A percentile compares a stretch with the other conserved stretches of the same genome.
Conservation (phyloP, 2,113 vertebrate species). For the Prietella phreatophila region DNA sequence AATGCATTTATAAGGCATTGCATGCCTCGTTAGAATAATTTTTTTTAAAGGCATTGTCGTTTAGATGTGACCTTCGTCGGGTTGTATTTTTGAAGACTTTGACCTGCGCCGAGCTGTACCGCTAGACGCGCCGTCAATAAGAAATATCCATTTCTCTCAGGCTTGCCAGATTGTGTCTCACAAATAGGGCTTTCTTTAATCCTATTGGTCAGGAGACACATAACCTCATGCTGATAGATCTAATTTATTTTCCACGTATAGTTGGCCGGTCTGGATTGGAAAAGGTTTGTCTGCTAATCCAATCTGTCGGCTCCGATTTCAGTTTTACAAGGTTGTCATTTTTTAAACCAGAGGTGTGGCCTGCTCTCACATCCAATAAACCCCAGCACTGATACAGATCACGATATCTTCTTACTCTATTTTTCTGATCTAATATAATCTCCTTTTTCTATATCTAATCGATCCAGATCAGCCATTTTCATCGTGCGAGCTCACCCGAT, state of each 20-base stretch:
- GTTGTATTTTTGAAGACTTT: neutral
- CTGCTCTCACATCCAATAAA: slow-evolving; percentile 10
- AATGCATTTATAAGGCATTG: neutral
- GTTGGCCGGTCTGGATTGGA: neutral
- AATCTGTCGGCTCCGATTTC: neutral
- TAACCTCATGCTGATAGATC: neutral
- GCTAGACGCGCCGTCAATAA: neutral
- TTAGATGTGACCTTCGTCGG: neutral
- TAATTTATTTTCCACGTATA: neutral
- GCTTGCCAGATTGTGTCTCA: neutral
- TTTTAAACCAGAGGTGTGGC: neutral
- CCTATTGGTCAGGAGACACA: neutral
- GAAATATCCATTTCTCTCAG: neutral
- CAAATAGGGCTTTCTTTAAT: neutral
- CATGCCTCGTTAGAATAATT: neutral
- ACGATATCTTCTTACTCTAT: neutral
- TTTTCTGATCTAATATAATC: slow-evolving; percentile 19
- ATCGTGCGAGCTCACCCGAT: slow-evolving; percentile 35
- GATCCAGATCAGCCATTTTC: neutral
- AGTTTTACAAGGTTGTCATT: neutral
- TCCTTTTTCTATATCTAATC: slow-evolving; percentile 10
- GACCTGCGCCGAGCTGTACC: neutral
- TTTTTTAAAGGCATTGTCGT: neutral
- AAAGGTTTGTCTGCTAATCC: slow-evolving; percentile 1
- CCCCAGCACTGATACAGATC: neutral